Conservation (phyloP, 2,797 vertebrate genomes). For the Sparidentex hasta region DNA sequence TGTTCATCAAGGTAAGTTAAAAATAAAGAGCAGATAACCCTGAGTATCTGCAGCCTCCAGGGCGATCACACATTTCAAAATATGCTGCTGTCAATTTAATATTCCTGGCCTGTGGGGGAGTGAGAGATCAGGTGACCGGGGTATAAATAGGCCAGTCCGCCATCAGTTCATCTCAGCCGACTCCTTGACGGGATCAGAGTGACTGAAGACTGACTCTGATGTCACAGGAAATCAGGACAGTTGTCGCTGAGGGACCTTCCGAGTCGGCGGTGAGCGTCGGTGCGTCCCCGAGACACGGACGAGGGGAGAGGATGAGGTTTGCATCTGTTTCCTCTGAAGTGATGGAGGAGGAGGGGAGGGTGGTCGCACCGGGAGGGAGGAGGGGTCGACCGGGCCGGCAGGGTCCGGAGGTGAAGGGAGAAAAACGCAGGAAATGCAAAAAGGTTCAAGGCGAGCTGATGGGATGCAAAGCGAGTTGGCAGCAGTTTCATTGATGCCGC, state of each 20-base stretch:
- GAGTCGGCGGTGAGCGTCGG: conserved; percentile 54
- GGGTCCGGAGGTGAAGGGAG: conserved; percentile 45
- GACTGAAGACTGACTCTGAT: conserved; percentile 81
- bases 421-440: background rate
- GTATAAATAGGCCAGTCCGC: conserved; percentile 77
- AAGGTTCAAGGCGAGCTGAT: background rate
- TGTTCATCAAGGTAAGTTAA: conserved; percentile 58
- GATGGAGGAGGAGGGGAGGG: conserved; percentile 20
- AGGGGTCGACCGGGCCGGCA: background rate
- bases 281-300: conserved; percentile 37
- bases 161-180: conserved; percentile 67
- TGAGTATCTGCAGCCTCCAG: conserved; percentile 37
- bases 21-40: conserved; percentile 55
- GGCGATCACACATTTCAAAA: conserved; percentile 75
- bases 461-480: conserved; percentile 19
- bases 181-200: conserved; percentile 79
- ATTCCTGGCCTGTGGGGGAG: conserved; percentile 61
- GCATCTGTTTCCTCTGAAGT: conserved; percentile 68
- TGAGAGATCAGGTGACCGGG: conserved; percentile 75
- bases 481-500: conserved; percentile 14
- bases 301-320: conserved; percentile 48
- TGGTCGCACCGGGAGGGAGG: background rate
- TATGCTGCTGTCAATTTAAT: conserved; percentile 83
- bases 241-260: conserved; percentile 63
- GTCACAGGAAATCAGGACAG: conserved; percentile 77